Evolutionary conservation across 2,888 invertebrate species (phyloP), one percentile per base, ranked within the genome.

Genomic region (Drepana falcataria): DNA sequence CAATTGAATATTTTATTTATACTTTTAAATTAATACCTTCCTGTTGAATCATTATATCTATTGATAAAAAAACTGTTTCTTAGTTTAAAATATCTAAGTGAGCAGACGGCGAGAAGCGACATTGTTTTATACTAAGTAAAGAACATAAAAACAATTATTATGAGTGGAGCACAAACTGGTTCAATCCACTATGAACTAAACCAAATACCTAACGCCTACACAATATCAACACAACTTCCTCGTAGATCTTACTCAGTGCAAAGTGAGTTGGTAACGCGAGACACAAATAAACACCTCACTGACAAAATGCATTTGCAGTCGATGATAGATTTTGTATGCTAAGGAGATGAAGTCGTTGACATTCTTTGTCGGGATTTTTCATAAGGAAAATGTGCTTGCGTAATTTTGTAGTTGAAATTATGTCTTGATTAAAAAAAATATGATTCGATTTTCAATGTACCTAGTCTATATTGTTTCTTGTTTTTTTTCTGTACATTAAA

Each of bases 201-300:
- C 48, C 55, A 54, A 48, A 48, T 47, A 61, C 59, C 59, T 58
- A 66, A 56, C 60, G 54, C 55, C 62, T 53, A 44, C 44, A 44
- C 44, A 44, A 44, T 44, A 44, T 44, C 6, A 44, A 44, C 44
- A 44, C 44, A 3, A 44, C 44, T 44, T 44, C 44, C 44, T 44
- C 44, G 44, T 9, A 44, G 44, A 7, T 44, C 44, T 44, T 9
- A 44, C 44, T 9, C 44, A 44, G 44, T 9, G 55, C 53, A 63
- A 58, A 65, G 65, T 64, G 68, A 67, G 67, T 65, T 63, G 65
- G 60, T 59, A 60, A 64, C 58, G 54, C 60, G 57, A 56, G 66
- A 68, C 70, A 64, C 63, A 60, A 61, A 62, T 64, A 74, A 66
- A 73, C 66, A 73, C 61, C 62, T 63, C 61, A 62, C 60, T 69